Conservation (phyloP, 2,113 vertebrate genomes). For the Chaetodon trifascialis region DNA sequence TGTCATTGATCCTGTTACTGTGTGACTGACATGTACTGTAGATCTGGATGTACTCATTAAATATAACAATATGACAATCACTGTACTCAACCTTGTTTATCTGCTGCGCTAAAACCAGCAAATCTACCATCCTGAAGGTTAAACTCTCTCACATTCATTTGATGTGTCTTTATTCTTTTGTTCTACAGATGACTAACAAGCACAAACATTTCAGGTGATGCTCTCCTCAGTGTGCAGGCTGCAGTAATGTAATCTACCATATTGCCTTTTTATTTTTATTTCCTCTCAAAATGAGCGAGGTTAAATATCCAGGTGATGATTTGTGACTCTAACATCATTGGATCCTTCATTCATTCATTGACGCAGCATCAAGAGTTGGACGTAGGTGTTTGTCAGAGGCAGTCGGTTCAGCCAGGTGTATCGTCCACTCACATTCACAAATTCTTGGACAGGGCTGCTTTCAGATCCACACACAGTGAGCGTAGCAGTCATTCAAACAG, state of each 20-base stretch:
- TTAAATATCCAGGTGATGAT: not conserved
- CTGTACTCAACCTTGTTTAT: not conserved
- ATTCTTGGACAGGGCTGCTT: not conserved
- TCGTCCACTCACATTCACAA: not conserved
- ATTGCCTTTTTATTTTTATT: no score
- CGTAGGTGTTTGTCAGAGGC: not conserved
- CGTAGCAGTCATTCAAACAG: not conserved
- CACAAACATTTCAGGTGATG: no score
- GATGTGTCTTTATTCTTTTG: no score
- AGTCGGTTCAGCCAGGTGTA: not conserved
- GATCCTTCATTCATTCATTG: not conserved
- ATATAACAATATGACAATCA: not conserved
- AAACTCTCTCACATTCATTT: not conserved
- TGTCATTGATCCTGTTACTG: slow-evolving; percentile 2
- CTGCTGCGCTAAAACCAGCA: not conserved
- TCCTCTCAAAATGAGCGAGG: no score
- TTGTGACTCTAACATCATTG: slow-evolving; percentile 7
- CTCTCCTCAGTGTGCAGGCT: not conserved
- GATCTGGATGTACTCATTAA: not conserved
- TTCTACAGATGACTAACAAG: no score
- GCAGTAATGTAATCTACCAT: not conserved
- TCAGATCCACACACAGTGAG: slow-evolving; percentile 12
- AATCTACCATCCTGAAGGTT: not conserved
- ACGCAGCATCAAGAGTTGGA: not conserved
- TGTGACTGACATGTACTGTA: not conserved